Evolutionary conservation across 1,140 invertebrate genomes (phyloP).

Genomic region (Formica selysi): DNA sequence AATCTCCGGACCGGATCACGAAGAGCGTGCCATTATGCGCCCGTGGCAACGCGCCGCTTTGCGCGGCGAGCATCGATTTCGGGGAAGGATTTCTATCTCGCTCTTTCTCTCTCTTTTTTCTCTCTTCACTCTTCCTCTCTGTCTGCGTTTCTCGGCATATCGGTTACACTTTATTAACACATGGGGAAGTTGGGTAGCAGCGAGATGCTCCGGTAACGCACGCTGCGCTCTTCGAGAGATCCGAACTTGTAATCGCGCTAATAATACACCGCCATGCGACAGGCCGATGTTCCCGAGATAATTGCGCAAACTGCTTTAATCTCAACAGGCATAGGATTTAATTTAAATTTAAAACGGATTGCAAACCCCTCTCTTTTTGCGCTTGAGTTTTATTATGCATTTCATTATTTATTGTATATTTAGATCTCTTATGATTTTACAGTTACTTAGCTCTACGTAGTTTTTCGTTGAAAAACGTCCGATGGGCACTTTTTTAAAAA

Average conservation of each 20-base stretch:
- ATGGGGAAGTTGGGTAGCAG: constrained; percentile 32
- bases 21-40: constrained; percentile 83
- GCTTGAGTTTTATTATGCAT: background rate
- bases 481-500: background rate
- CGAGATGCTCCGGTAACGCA: constrained; percentile 32
- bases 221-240: background rate
- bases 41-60: constrained; percentile 43
- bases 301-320: constrained; percentile 39
- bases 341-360: constrained; percentile 24
- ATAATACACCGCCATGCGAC: constrained; percentile 23
- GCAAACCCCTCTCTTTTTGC: background rate
- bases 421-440: background rate
- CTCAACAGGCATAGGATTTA: constrained; percentile 13
- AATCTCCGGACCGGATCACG: constrained; percentile 82
- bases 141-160: constrained; percentile 5
- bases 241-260: constrained; percentile 44
- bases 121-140: too few species aligned
- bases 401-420: background rate
- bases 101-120: background rate
- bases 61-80: constrained; percentile 53
- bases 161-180: constrained; percentile 56
- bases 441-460: background rate
- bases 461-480: background rate
- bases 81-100: constrained; percentile 34
- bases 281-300: constrained; percentile 38